Conservation (phyloP, 2,888 invertebrate genomes). For the Eubasilissa splendida region DNA sequence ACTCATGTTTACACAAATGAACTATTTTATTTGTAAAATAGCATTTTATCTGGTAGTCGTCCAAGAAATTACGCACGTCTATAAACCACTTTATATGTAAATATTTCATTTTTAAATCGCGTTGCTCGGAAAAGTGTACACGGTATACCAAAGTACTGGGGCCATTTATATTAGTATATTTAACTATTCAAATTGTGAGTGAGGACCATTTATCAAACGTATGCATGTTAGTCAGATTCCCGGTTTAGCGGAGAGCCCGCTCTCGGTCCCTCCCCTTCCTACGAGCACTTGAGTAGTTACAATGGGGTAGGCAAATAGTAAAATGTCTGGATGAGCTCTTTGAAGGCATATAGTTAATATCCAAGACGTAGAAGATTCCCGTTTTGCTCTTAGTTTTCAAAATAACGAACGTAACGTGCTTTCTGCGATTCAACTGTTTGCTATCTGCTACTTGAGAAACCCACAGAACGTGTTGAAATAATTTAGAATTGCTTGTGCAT, state of each 20-base stretch:
- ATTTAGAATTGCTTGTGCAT: no score
- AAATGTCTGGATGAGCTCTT: conserved; percentile 27
- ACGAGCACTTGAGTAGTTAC: conserved; percentile 18
- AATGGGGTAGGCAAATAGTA: conserved; percentile 27
- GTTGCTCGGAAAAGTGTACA: conserved; percentile 17
- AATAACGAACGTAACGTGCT: neutral
- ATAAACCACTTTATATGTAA: no score
- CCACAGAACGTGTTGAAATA: no score
- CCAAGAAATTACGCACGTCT: no score
- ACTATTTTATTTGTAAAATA: no score
- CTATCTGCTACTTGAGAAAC: no score
- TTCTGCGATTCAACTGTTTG: no score
- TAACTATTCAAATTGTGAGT: conserved; percentile 43
- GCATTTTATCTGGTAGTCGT: no score
- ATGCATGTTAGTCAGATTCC: conserved; percentile 43
- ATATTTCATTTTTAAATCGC: conserved; percentile 1
- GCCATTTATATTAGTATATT: conserved; percentile 42
- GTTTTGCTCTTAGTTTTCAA: neutral
- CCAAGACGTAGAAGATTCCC: neutral
- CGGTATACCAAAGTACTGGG: conserved; percentile 11
- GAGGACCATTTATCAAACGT: conserved; percentile 46
- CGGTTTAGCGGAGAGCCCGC: conserved; percentile 11
- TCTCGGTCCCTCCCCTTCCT: neutral
- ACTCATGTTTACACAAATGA: no score
- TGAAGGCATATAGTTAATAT: neutral